Conservation (phyloP, 1,140 invertebrate species). For the Lordiphosa collinella region DNA sequence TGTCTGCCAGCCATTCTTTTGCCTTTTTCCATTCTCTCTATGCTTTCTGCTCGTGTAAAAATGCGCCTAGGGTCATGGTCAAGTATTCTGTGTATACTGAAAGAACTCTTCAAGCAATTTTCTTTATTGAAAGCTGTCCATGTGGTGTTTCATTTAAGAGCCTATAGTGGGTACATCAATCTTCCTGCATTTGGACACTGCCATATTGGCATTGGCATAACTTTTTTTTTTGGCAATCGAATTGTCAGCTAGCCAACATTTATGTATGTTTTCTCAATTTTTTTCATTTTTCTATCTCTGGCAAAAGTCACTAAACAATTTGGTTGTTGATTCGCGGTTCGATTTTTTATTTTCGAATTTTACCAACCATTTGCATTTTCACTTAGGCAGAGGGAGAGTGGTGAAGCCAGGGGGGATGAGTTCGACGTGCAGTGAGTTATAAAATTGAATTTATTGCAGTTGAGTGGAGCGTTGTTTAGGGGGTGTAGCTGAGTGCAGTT, state of each 20-base stretch:
- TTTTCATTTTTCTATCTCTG: constrained; percentile 42
- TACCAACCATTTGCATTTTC: constrained; percentile 46
- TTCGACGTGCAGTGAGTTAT: constrained; percentile 41
- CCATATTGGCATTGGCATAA: constrained; percentile 49
- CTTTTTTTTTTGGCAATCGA: constrained; percentile 41
- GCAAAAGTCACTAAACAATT: constrained; percentile 62
- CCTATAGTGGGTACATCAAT: constrained; percentile 13
- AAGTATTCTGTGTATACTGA: constrained; percentile 16
- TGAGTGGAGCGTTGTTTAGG: constrained; percentile 17
- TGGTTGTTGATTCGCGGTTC: constrained; percentile 24
- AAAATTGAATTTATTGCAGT: constrained; percentile 69
- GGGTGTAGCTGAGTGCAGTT: constrained; percentile 40
- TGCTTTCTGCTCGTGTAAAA: constrained; percentile 54
- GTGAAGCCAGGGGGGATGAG: not conserved
- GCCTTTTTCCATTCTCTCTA: constrained; percentile 16
- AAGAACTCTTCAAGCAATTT: constrained; percentile 49
- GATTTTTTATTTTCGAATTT: constrained; percentile 30
- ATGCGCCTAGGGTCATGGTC: constrained; percentile 64
- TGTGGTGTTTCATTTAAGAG: constrained; percentile 17
- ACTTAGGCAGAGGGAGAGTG: not conserved
- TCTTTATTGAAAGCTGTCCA: constrained; percentile 40
- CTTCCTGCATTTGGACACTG: constrained; percentile 14
- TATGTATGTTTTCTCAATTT: not conserved
- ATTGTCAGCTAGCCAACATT: constrained; percentile 10
- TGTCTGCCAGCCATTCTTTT: not conserved